Percentiles rank a stretch among this genome's conserved stretches.
These are phyloP conservation scores for Elegia similella DNA, from an alignment of 2,888 invertebrate species.

Conservation along the genomic window DNA sequence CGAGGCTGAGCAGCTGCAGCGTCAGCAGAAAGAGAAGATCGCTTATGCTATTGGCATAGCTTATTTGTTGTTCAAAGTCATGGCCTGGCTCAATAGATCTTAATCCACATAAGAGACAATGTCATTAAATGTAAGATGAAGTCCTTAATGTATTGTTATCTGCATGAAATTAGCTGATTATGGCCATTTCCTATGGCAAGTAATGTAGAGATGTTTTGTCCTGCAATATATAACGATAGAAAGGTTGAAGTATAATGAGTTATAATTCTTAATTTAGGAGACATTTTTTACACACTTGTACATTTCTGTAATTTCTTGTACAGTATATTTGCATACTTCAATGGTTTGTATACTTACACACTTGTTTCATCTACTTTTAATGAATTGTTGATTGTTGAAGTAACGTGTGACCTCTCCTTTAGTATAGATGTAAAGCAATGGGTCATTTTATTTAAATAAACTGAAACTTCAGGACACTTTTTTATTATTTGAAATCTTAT, in stretches of 20 bases:
- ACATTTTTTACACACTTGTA: constrained; percentile 59
- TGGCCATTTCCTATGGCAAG: constrained; percentile 40
- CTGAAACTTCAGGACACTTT: constrained; percentile 19
- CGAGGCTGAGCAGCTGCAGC: constrained; percentile 91
- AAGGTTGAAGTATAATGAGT: constrained; percentile 51
- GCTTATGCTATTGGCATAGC: constrained; percentile 92
- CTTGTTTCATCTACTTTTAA: constrained; percentile 47
- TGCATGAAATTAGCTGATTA: constrained; percentile 52
- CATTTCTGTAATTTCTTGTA: constrained; percentile 56
- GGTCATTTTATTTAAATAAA: constrained; percentile 70
- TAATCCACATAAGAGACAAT: constrained; percentile 49
- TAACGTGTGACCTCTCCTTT: constrained; percentile 43
- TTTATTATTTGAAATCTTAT: not conserved
- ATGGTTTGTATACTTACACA: constrained; percentile 37
- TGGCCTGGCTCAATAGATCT: constrained; percentile 87
- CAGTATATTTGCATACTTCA: constrained; percentile 48
- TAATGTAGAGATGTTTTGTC: constrained; percentile 45
- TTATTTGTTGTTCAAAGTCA: constrained; percentile 92
- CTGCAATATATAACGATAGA: constrained; percentile 36
- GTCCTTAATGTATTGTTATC: constrained; percentile 58
- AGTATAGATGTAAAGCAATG: constrained; percentile 51
- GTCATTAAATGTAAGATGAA: constrained; percentile 63
- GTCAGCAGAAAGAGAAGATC: constrained; percentile 93
- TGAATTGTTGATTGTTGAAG: constrained; percentile 57
- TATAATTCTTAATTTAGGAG: constrained; percentile 59